phyloP scores from a whole-genome alignment of 1,140 invertebrate genomes.

The Habropoda laboriosa region DNA sequence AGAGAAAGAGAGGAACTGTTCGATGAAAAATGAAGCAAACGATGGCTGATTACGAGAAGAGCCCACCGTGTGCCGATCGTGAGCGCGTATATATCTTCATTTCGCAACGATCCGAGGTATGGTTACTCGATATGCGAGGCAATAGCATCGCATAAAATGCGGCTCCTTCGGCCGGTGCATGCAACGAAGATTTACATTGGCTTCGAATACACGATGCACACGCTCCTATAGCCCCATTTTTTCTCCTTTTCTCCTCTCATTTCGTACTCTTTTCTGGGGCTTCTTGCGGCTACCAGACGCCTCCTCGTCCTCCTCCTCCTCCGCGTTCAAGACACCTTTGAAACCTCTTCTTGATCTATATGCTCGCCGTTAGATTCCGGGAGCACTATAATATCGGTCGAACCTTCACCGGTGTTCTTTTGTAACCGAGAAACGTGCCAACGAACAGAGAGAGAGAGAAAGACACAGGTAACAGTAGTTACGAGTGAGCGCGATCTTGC shows the following conservation, averaged over 20 bases:
- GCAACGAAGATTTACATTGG: constrained; percentile 46
- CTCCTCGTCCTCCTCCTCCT: background rate
- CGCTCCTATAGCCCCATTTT: background rate
- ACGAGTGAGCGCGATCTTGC: constrained; percentile 13
- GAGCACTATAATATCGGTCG: constrained; percentile 12
- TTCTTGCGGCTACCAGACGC: constrained; percentile 4
- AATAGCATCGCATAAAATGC: constrained; percentile 30
- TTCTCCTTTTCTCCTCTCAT: background rate
- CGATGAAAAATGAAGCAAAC: constrained; percentile 37
- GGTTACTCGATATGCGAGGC: constrained; percentile 65
- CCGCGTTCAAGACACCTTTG: background rate
- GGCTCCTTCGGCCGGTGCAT: constrained; percentile 11
- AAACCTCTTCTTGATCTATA: constrained; percentile 10
- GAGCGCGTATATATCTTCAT: constrained; percentile 58
- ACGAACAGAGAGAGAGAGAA: background rate
- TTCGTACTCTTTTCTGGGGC: background rate
- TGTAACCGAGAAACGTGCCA: constrained; percentile 11
- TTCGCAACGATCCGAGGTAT: constrained; percentile 66
- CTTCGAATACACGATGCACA: constrained; percentile 4
- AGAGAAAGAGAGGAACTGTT: background rate
- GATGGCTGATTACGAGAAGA: constrained; percentile 55
- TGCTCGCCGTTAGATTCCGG: constrained; percentile 18
- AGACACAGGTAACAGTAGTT: constrained; percentile 10
- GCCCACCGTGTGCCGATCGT: constrained; percentile 45
- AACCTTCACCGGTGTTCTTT: constrained; percentile 22